Evolutionary conservation across 92 coral and sea anemone species (phyloP).

Genomic region (Parazoanthus darwini): DNA sequence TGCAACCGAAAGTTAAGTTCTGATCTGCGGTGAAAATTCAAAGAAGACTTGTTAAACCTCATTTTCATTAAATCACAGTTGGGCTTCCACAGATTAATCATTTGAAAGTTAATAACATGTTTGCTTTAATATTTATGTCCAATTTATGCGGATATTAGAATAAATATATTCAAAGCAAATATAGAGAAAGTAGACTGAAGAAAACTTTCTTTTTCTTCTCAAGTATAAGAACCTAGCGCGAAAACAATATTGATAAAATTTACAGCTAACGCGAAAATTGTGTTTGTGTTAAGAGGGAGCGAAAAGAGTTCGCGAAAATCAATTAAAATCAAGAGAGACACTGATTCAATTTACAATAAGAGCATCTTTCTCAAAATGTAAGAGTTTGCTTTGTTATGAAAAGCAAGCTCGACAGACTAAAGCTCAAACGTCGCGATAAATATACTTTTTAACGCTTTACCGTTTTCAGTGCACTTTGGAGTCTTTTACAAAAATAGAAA

Average conservation of each 20-base stretch:
- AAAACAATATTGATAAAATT: background rate
- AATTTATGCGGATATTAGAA: slow-evolving; percentile 76
- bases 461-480: slow-evolving; percentile 6
- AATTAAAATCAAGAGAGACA: slow-evolving; percentile 31
- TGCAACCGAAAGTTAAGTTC: slow-evolving; percentile 24
- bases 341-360: slow-evolving; percentile 42
- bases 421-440: background rate
- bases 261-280: slow-evolving; percentile 10
- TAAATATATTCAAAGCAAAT: slow-evolving; percentile 62
- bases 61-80: slow-evolving; percentile 85
- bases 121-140: slow-evolving; percentile 90
- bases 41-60: slow-evolving; percentile 64
- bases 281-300: background rate
- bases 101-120: slow-evolving; percentile 85
- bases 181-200: slow-evolving; percentile 16
- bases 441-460: background rate
- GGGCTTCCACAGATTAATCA: slow-evolving; percentile 75
- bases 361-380: slow-evolving; percentile 19
- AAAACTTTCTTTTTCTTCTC: slow-evolving; percentile 31
- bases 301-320: slow-evolving; percentile 39
- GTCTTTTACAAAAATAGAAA: background rate
- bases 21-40: slow-evolving; percentile 37
- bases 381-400: slow-evolving; percentile 21
- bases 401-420: background rate
- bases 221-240: slow-evolving; percentile 3